Evolutionary conservation across 2,113 vertebrate genomes (phyloP), one percentile per base, ranked within the genome.

Genomic region (Origma solitaria): DNA sequence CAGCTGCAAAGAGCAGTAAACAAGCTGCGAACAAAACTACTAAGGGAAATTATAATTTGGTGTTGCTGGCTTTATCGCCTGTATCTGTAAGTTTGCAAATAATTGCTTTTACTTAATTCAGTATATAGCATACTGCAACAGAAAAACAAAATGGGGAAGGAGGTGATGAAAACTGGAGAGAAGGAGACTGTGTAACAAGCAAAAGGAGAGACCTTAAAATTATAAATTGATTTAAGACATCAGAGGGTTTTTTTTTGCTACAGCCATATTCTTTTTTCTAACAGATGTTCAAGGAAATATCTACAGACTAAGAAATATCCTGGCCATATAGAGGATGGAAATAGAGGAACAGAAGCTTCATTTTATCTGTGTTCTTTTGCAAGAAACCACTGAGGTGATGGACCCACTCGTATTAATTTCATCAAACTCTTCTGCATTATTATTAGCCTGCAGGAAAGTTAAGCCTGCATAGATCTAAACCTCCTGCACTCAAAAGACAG

Each of bases 11-110:
- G 27, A 95, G 68, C 64, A 86, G 53, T 86, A 78, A 93, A 92
- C 27, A 86, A 92, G 90, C 71, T 91, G 90, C 82, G 96, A 96
- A 96, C 42, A 92, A 95, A 91, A 61, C 80, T 97, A 82, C 85
- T 95, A 90, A 85, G 54, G 84, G 44, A 86, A 91, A 94, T 80
- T 73, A 72, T 95, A 60, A 61, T 95, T 96, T 95, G 82, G 72
- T 90, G n/a, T 50, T 85, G 19, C 44, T 93, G 40, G 23, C 47
- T 88, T 92, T 97, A 95, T 94, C 54, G 86, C 33, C 61, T 92
- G 28, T 80, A 57, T 88, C 80, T 93, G 27, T 72, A 82, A 65
- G 51, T 62, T 58, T 71, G 45, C 56, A 92, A 96, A 95, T 77
- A 72, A 88, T 56, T 82, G 83, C 49, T 87, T 95, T 76, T 66